Base-by-base conservation (phyloP, 2,797 vertebrate species). In the Arctocebus calabarensis region DNA sequence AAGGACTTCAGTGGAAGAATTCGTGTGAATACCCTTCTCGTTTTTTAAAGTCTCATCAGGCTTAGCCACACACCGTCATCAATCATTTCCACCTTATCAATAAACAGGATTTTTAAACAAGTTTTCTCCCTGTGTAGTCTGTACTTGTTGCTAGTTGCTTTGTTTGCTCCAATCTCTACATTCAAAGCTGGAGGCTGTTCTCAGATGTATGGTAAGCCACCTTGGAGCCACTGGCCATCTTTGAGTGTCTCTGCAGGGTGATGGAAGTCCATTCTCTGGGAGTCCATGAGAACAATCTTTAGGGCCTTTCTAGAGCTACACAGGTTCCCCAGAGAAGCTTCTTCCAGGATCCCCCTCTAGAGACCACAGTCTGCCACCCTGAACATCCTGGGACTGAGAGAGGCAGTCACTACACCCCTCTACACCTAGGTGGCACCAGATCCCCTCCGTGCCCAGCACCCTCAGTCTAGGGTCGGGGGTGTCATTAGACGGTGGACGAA, bases 301-400 rank as follows among this genome's bases (percentile, higher is more conserved):
- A 55, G 4, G n/a, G 43, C 29, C 78, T 27, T 59, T 66, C 73
- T 81, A 37, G 57, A 85, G 57, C 79, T n/a, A 20, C 34, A 37
- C 32, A 29, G 74, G 29, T 40, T 85, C 52, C 22, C 64, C 90
- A 73, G 43, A 20, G 37, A 64, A 40, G 34, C 1, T 0, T 57
- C 64, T 57, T 73, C 34, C 57, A 14, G 34, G 12, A 66, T 34
- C 27, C n/a, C 37, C 43, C 79, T 13, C 52, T 0, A 27, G 19
- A 75, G 14, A 37, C 64, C 32, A 1, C 1, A 27, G n/a, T 43
- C 77, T 8, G 20, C 22, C 43, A 37, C 78, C 37, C 16, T 0
- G 14, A 37, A n/a, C 5, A 4, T 7, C 10, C 55, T 12, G 0
- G 79, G 32, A 81, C 19, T 0, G 0, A 64, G 43, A 52, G 4